Percentiles rank a stretch among this genome's conserved stretches.
Conservation (phyloP, 2,797 vertebrate species). For the Lacerta viridis region DNA sequence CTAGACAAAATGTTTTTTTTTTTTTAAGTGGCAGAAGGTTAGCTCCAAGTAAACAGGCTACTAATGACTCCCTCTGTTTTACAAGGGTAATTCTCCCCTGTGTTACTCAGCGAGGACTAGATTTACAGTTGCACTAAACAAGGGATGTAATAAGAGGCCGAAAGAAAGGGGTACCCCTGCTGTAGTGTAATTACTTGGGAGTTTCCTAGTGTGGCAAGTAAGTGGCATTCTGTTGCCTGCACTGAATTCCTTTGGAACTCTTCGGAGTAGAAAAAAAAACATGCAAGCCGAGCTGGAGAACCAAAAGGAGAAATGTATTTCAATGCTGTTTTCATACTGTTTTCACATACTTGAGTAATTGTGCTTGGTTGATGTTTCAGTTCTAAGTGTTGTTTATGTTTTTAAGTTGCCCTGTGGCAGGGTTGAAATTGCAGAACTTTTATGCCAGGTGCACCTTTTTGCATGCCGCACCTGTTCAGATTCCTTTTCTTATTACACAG, state of each 20-base stretch:
- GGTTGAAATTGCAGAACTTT: background rate
- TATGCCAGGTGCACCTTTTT: background rate
- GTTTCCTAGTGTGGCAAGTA: background rate
- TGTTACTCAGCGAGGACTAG: background rate
- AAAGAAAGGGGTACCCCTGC: background rate
- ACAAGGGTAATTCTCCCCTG: background rate
- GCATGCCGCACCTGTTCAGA: background rate
- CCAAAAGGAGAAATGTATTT: background rate
- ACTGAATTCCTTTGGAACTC: background rate
- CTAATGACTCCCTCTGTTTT: background rate
- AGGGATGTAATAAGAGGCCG: too few species aligned
- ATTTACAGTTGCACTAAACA: background rate
- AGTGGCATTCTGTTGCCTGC: background rate
- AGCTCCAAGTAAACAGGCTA: too few species aligned
- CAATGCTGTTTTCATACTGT: background rate
- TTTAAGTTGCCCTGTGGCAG: background rate
- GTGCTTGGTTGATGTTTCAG: background rate
- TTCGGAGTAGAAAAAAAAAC: background rate
- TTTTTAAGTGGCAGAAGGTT: background rate
- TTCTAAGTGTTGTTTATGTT: background rate
- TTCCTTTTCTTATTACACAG: background rate
- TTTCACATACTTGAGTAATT: background rate
- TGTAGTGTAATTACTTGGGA: background rate
- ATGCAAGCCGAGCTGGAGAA: background rate
- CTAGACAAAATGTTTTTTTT: background rate